A percentile compares a stretch with the other conserved stretches of the same genome.
phyloP scores from a whole-genome alignment of 92 coral and sea anemone species.

The Paramuricea clavata region DNA sequence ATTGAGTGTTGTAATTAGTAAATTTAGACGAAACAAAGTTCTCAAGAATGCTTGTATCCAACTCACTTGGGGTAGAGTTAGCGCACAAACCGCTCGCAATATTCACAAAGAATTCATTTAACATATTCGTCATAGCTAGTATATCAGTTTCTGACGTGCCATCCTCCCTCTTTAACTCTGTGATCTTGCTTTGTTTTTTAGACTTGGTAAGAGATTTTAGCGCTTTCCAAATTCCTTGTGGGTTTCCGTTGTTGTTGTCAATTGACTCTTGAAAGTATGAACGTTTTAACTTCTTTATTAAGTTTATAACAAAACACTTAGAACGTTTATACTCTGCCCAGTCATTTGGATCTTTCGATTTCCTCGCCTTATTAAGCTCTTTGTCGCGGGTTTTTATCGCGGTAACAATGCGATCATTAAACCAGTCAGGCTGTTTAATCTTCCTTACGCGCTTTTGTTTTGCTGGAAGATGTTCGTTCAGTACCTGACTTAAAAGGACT shows the following conservation, averaged over 20 bases:
- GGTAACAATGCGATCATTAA: conserved; percentile 9
- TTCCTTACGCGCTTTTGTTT: conserved; percentile 25
- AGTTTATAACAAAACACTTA: conserved; percentile 64
- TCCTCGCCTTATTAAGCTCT: conserved; percentile 38
- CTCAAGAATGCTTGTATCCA: conserved; percentile 46
- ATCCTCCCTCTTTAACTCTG: conserved; percentile 51
- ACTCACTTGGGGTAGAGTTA: conserved; percentile 29
- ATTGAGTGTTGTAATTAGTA: conserved; percentile 49
- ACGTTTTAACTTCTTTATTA: conserved; percentile 53
- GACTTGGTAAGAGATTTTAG: conserved; percentile 57
- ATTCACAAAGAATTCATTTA: conserved; percentile 54
- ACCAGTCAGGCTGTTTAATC: conserved; percentile 13
- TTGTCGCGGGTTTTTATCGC: conserved; percentile 46
- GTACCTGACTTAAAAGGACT: too few relatives aligned
- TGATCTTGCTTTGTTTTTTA: conserved; percentile 41
- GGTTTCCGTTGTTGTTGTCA: conserved; percentile 57
- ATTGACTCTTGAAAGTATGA: conserved; percentile 60
- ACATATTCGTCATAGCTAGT: conserved; percentile 61
- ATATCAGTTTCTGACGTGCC: conserved; percentile 47
- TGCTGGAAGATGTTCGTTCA: background rate
- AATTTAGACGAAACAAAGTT: conserved; percentile 53
- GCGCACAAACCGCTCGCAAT: conserved; percentile 6
- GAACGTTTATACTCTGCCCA: conserved; percentile 53
- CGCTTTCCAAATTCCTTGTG: conserved; percentile 52
- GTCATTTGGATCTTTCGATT: conserved; percentile 46